phyloP scores from a whole-genome alignment of 2,113 vertebrate genomes.

The Platysternon megacephalum region DNA sequence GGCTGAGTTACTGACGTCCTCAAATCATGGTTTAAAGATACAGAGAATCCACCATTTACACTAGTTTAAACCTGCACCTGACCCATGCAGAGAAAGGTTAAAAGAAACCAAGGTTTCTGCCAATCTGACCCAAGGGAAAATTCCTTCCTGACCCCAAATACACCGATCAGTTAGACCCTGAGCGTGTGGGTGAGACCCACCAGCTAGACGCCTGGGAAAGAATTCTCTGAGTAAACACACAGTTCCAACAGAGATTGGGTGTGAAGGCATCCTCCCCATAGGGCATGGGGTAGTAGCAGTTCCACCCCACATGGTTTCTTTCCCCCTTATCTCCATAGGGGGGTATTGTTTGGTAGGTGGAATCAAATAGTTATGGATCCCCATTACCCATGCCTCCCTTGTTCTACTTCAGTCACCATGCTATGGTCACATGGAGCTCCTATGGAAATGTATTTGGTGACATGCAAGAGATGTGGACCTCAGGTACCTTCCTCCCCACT shows the following conservation, averaged over 20 bases:
- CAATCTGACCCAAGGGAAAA: too few species aligned
- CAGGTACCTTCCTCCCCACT: neutral
- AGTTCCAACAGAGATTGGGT: neutral
- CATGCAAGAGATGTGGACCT: neutral
- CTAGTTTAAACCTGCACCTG: neutral
- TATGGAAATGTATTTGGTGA: neutral
- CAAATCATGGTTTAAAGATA: neutral
- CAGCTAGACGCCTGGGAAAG: too few species aligned
- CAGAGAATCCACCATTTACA: neutral
- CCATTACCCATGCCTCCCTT: neutral
- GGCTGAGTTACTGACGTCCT: neutral
- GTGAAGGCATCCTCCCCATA: neutral
- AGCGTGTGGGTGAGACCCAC: neutral
- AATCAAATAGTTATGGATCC: neutral
- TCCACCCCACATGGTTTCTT: neutral
- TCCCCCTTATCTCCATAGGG: too few species aligned
- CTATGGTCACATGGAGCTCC: neutral
- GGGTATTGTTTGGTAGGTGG: neutral
- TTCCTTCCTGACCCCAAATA: too few species aligned
- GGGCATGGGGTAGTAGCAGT: neutral
- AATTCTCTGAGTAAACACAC: neutral
- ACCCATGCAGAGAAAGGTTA: too few species aligned
- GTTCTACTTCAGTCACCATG: neutral
- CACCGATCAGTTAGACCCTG: neutral
- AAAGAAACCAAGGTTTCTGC: too few species aligned